Evolutionary conservation across 2,797 vertebrate genomes (phyloP).

Genomic region (Podarcis lilfordi): DNA sequence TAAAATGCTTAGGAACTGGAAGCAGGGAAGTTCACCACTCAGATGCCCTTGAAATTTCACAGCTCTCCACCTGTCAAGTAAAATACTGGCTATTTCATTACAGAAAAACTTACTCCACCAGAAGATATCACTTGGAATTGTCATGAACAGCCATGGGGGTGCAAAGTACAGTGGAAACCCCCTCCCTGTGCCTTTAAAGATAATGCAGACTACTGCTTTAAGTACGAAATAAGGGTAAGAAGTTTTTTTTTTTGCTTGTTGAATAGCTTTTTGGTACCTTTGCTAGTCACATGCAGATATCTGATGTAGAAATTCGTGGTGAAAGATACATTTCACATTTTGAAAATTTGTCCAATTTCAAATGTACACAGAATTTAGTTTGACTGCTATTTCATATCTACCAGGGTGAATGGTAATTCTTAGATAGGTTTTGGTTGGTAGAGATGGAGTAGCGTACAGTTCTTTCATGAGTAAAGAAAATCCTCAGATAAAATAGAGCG

Average conservation of each 20-base stretch:
- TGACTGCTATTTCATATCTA: too few species aligned
- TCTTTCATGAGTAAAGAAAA: too few species aligned
- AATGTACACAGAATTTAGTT: too few species aligned
- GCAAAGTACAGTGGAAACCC: constrained; percentile 57
- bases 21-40: too few species aligned
- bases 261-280: background rate
- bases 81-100: background rate
- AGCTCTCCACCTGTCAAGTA: background rate
- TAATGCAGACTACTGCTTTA: accelerated
- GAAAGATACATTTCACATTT: too few species aligned
- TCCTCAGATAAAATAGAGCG: too few species aligned
- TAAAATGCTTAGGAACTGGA: background rate
- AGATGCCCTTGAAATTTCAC: background rate
- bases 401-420: too few species aligned
- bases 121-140: constrained; percentile 53
- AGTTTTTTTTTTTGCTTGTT: background rate
- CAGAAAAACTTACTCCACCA: constrained; percentile 69
- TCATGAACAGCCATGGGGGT: accelerated
- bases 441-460: too few species aligned
- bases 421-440: too few species aligned
- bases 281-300: background rate
- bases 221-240: constrained; percentile 61
- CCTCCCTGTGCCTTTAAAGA: background rate
- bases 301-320: too few species aligned
- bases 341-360: too few species aligned